A percentile compares a stretch with the other conserved stretches of the same genome.
These are phyloP conservation scores for Acestrorhynchus altus DNA, from an alignment of 2,797 vertebrate genomes.

Conservation along the genomic window DNA sequence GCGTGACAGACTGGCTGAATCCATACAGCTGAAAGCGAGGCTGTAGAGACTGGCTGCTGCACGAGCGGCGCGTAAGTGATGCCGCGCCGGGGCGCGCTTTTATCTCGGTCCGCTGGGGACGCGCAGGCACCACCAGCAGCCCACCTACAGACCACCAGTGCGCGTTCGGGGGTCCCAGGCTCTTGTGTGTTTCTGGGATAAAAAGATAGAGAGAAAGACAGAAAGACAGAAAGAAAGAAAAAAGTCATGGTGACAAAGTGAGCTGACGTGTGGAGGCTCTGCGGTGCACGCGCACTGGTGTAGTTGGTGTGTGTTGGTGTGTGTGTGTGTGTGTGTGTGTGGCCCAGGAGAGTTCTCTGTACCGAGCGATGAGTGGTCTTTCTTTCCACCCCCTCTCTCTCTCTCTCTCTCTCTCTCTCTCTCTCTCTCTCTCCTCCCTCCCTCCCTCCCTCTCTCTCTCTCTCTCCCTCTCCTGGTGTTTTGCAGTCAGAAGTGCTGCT, in stretches of 20 bases:
- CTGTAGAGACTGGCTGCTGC: constrained; percentile 79
- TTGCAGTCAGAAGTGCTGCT: constrained; percentile 58
- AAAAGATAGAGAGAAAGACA: too few relatives aligned
- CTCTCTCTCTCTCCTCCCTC: neutral
- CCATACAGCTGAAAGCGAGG: constrained; percentile 84
- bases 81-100: constrained; percentile 80
- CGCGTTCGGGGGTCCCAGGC: too few relatives aligned
- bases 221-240: constrained; percentile 16
- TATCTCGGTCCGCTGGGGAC: constrained; percentile 76
- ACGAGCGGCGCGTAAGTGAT: constrained; percentile 81
- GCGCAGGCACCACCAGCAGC: constrained; percentile 68
- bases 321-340: neutral
- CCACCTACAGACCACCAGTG: constrained; percentile 53
- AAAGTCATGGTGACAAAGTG: constrained; percentile 21
- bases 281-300: constrained; percentile 18
- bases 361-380: constrained; percentile 35
- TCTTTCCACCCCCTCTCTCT: constrained; percentile 1
- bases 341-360: constrained; percentile 45
- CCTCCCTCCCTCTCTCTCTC: neutral
- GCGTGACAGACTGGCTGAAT: constrained; percentile 74
- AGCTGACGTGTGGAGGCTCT: neutral
- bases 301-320: constrained; percentile 13
- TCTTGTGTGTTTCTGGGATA: too few relatives aligned
- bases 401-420: neutral
- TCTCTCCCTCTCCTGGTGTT: neutral